A percentile compares a stretch with the other conserved stretches of the same genome.
These are phyloP conservation scores for Geotrupes spiniger DNA, from an alignment of 2,888 invertebrate species.

Conservation along the genomic window DNA sequence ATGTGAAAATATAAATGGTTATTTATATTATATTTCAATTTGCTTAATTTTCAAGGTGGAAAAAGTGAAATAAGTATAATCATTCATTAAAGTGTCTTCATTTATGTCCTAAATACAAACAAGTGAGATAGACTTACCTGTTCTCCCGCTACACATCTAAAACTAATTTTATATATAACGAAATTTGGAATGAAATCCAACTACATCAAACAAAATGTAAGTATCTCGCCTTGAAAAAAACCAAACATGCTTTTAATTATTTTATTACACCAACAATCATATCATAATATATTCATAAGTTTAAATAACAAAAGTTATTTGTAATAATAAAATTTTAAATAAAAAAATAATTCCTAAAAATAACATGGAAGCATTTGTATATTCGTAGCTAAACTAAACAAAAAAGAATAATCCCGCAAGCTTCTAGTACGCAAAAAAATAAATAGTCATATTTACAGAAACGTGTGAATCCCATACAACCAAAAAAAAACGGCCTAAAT, in stretches of 20 bases:
- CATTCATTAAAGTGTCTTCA: no score
- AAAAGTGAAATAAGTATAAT: no score
- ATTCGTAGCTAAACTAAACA: slow-evolving; percentile 41
- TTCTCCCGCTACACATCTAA: no score
- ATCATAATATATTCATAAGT: slow-evolving; percentile 52
- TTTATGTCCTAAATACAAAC: no score
- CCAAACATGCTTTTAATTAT: slow-evolving; percentile 36
- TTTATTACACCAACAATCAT: slow-evolving; percentile 55
- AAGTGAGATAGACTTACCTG: no score
- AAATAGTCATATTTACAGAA: slow-evolving; percentile 31
- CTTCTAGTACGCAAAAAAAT: slow-evolving; percentile 37
- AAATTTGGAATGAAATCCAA: no score
- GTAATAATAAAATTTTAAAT: slow-evolving; percentile 47
- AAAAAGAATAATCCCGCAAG: slow-evolving; percentile 40
- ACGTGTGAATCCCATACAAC: slow-evolving; percentile 6
- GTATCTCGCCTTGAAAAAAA: background rate
- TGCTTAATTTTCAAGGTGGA: no score
- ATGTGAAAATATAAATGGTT: no score
- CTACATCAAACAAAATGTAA: no score
- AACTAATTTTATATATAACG: no score
- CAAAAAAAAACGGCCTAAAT: slow-evolving; percentile 8
- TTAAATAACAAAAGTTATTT: slow-evolving; percentile 51
- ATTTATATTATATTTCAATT: no score
- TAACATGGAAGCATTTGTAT: slow-evolving; percentile 46
- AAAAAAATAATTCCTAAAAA: slow-evolving; percentile 44